These are phyloP conservation scores for Polylopha cassiicola DNA, from an alignment of 2,888 invertebrate genomes.

Conservation along the genomic window DNA sequence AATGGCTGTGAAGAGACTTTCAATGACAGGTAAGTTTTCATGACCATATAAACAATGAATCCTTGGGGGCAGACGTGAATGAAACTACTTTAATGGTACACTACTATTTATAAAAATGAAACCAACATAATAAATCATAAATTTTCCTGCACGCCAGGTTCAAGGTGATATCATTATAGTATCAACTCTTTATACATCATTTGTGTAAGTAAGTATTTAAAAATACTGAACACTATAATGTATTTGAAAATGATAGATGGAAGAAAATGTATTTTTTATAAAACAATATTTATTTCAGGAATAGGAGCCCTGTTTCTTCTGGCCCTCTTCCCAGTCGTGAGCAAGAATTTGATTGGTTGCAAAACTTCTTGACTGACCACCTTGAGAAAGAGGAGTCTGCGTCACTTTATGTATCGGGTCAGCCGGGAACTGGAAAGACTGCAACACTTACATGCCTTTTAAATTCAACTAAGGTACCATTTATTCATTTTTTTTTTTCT, in stretches of 20 bases:
- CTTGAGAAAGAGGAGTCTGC: slow-evolving; percentile 82
- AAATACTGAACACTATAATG: too few relatives aligned
- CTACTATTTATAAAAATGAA: too few relatives aligned
- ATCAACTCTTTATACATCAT: too few relatives aligned
- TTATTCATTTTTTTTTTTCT: slow-evolving; percentile 2
- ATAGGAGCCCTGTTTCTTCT: slow-evolving; percentile 17
- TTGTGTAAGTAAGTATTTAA: too few relatives aligned
- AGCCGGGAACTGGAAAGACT: slow-evolving; percentile 98
- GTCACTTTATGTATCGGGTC: slow-evolving; percentile 95
- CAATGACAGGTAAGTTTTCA: slow-evolving; percentile 15
- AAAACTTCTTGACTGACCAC: slow-evolving; percentile 81
- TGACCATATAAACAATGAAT: too few relatives aligned
- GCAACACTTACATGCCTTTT: slow-evolving; percentile 88
- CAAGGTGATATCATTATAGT: too few relatives aligned
- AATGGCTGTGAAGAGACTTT: slow-evolving; percentile 46
- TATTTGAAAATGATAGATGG: too few relatives aligned
- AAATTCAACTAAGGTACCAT: slow-evolving; percentile 77
- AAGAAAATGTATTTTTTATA: too few relatives aligned
- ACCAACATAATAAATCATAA: too few relatives aligned
- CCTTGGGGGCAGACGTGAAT: too few relatives aligned
- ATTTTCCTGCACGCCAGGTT: too few relatives aligned
- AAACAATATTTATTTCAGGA: slow-evolving; percentile 22
- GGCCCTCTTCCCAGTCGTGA: slow-evolving; percentile 86
- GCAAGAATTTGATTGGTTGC: slow-evolving; percentile 82
- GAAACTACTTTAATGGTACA: too few relatives aligned